Percentiles rank a stretch among this genome's conserved stretches.
Evolutionary conservation across 2,888 invertebrate genomes (phyloP).

Genomic region (Cantharis flavilabris): DNA sequence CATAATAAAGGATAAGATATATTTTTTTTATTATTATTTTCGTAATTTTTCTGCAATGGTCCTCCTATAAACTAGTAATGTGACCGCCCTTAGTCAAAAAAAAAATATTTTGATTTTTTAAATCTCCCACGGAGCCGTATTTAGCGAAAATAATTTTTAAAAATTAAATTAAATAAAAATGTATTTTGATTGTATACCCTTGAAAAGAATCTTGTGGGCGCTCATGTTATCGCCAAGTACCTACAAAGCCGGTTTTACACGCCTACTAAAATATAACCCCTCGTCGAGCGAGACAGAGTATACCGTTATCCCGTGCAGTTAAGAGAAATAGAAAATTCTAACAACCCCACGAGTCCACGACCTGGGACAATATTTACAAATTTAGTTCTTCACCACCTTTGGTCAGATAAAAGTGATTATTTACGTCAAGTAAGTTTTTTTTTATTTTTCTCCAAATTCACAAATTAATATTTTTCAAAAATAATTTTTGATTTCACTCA

Average conservation of each 20-base stretch:
- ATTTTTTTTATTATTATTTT: too few species aligned
- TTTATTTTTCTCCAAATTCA: not conserved
- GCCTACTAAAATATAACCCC: not conserved
- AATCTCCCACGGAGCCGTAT: too few species aligned
- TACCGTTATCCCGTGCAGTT: not conserved
- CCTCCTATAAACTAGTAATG: too few species aligned
- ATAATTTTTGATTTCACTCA: too few species aligned
- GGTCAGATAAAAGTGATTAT: not conserved
- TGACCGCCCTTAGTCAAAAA: too few species aligned
- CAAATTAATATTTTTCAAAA: not conserved
- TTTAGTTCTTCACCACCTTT: not conserved
- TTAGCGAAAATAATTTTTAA: too few species aligned
- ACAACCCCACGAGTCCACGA: not conserved
- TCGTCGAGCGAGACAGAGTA: not conserved
- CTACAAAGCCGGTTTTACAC: not conserved
- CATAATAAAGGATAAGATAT: too few species aligned
- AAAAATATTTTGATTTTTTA: too few species aligned
- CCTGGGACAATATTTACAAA: not conserved
- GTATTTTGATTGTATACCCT: not conserved
- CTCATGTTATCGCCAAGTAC: not conserved
- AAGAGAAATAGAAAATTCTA: not conserved
- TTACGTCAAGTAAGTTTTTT: not conserved
- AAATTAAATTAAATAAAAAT: too few species aligned
- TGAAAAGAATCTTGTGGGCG: not conserved
- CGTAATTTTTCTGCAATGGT: too few species aligned